Base-by-base conservation (phyloP, 2,113 vertebrate species). In the Pseudopipra pipra region DNA sequence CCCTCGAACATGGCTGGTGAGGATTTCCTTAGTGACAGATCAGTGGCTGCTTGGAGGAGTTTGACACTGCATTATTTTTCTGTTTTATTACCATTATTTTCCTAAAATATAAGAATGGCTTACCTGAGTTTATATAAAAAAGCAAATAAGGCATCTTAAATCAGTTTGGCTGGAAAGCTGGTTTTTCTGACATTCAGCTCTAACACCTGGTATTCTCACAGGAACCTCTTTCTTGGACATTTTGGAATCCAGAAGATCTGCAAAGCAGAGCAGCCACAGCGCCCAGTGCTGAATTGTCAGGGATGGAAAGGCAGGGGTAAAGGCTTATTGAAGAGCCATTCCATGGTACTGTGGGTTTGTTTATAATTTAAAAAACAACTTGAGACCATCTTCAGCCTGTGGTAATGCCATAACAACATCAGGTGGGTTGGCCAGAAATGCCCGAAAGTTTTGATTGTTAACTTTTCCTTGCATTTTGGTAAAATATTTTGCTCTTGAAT, bases 21-120 rank as follows among this genome's bases (percentile, higher is more conserved):
- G 96, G 90, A 94, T 97, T 96, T 92, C 79, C 85, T 92, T 27
- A 89, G 73, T 89, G 92, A 96, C 76, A 94, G 92, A 74, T 76
- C 88, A 76, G 82, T 12, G 4, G 44, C 16, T 71, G 82, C 89
- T 71, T 59, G 85, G 52, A 90, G 71, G 83, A 84, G 39, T 62
- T 93, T 49, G 37, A 56, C 14, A 23, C 41, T 33, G 19, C 14
- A 6, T 55, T 28, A 27, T 54, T 79, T 79, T 87, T 49, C 22
- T 39, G 11, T 30, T 94, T 87, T 67, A 77, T 92, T 75, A 24
- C 52, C 31, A 9, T 43, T 82, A 28, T 76, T 73, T 90, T 89
- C 46, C 28, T 78, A 39, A 84, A 94, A 75, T 52, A 19, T 20
- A 54, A 37, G n/a, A 46, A n/a, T 11, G 10, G 5, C 31, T 59